Conservation (phyloP, 2,888 invertebrate species). For the Dorcus hopei region DNA sequence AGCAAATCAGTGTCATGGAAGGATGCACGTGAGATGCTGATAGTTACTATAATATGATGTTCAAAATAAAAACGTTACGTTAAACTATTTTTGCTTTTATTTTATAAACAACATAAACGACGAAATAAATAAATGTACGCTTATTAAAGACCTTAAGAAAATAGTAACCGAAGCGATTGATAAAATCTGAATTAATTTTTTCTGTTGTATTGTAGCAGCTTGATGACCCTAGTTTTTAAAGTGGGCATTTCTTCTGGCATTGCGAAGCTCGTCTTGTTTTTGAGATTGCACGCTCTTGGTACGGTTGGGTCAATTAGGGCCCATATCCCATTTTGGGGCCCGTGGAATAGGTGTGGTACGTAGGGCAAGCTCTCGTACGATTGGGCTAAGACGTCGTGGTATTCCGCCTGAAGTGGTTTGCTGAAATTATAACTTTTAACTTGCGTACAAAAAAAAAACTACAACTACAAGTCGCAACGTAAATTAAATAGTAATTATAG, state of each 20-base stretch:
- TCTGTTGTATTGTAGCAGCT: slow-evolving; percentile 28
- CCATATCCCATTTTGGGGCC: slow-evolving; percentile 38
- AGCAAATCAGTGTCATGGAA: slow-evolving; percentile 42
- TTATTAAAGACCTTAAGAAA: too few relatives aligned
- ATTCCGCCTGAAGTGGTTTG: slow-evolving; percentile 35
- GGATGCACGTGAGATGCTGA: slow-evolving; percentile 7
- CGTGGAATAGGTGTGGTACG: slow-evolving; percentile 40
- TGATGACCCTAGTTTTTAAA: slow-evolving; percentile 23
- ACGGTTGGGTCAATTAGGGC: slow-evolving; percentile 38
- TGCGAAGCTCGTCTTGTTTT: not conserved
- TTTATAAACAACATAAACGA: not conserved
- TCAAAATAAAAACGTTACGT: not conserved
- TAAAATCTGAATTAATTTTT: not conserved
- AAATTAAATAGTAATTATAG: too few relatives aligned
- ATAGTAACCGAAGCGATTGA: too few relatives aligned
- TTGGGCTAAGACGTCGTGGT: slow-evolving; percentile 40
- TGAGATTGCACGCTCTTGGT: slow-evolving; percentile 27
- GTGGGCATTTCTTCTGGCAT: slow-evolving; percentile 10
- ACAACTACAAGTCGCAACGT: too few relatives aligned
- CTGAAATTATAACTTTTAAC: not conserved
- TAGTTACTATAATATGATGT: slow-evolving; percentile 26
- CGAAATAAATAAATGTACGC: not conserved
- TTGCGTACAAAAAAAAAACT: too few relatives aligned
- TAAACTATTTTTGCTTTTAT: not conserved
- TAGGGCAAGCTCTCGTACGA: slow-evolving; percentile 39